A percentile compares a stretch with the other conserved stretches of the same genome.
These are phyloP conservation scores for Premnoplex brunnescens DNA, from an alignment of 2,797 vertebrate species.

Conservation along the genomic window DNA sequence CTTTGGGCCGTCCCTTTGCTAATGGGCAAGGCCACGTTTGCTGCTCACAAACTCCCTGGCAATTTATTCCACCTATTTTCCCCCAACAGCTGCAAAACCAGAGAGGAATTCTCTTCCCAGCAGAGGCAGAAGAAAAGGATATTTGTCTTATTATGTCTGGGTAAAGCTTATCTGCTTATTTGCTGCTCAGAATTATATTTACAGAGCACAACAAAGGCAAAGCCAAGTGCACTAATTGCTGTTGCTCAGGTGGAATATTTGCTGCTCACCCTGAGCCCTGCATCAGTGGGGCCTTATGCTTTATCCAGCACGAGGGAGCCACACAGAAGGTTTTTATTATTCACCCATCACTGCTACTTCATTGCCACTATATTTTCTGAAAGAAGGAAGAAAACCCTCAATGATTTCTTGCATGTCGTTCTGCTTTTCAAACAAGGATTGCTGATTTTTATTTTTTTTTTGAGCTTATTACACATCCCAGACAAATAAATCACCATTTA, in stretches of 20 bases:
- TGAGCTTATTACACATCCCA: not conserved
- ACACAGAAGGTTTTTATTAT: not conserved
- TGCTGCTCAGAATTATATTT: conserved; percentile 12
- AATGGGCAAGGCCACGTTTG: not conserved
- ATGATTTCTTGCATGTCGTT: not conserved
- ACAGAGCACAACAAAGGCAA: conserved; percentile 5
- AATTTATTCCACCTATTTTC: conserved; percentile 12
- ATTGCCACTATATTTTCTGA: not conserved
- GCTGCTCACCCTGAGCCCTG: not conserved
- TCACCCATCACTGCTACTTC: not conserved
- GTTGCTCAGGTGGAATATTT: conserved; percentile 36
- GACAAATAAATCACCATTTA: not conserved
- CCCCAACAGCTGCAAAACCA: conserved; percentile 29
- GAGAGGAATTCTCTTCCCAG: conserved; percentile 17
- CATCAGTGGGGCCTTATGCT: not conserved
- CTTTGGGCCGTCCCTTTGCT: not conserved
- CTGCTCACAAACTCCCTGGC: not conserved
- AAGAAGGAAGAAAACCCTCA: not conserved
- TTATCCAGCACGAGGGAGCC: not conserved
- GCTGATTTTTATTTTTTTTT: not conserved
- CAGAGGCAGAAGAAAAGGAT: not conserved
- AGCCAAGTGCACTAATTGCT: conserved; percentile 44
- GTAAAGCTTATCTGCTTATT: conserved; percentile 15
- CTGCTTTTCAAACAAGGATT: not conserved
- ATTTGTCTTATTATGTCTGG: not conserved